Evolutionary conservation across 2,888 invertebrate genomes (phyloP).

Genomic region (Thera britannica): DNA sequence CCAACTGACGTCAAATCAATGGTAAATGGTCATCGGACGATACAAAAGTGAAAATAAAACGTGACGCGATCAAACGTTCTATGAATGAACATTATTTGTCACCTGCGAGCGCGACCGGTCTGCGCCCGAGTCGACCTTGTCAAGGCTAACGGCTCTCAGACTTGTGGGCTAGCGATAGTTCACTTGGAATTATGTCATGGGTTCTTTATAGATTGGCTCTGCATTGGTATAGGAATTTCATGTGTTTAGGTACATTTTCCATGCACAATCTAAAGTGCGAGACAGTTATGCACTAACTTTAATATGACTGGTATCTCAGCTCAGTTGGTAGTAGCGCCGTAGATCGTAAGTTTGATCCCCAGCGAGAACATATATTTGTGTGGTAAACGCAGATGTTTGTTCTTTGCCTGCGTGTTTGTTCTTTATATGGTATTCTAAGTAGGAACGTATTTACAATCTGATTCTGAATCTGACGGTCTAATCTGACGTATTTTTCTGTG

Average conservation of each 20-base stretch:
- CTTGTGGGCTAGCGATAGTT: constrained; percentile 13
- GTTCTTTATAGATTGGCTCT: constrained; percentile 24
- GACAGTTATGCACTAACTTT: neutral
- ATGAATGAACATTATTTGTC: constrained; percentile 42
- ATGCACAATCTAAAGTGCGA: neutral
- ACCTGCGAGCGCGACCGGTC: constrained; percentile 41
- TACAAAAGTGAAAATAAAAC: constrained; percentile 31
- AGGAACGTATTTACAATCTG: no score
- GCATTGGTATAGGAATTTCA: constrained; percentile 2
- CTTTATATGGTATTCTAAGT: no score
- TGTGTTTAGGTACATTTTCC: neutral
- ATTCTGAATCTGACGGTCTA: no score
- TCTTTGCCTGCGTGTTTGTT: no score
- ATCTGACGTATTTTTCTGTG: no score
- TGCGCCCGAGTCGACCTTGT: constrained; percentile 60
- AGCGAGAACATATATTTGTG: no score
- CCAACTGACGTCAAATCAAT: constrained; percentile 11
- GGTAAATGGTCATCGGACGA: constrained; percentile 10
- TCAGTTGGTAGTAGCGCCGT: no score
- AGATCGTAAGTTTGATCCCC: no score
- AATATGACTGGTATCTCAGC: no score
- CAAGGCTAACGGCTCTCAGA: constrained; percentile 58
- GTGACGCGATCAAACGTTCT: constrained; percentile 22
- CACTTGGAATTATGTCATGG: constrained; percentile 36
- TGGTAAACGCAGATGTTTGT: no score